Evolutionary conservation across 2,888 invertebrate genomes (phyloP).

Genomic region (Coelogynopora nodosa): DNA sequence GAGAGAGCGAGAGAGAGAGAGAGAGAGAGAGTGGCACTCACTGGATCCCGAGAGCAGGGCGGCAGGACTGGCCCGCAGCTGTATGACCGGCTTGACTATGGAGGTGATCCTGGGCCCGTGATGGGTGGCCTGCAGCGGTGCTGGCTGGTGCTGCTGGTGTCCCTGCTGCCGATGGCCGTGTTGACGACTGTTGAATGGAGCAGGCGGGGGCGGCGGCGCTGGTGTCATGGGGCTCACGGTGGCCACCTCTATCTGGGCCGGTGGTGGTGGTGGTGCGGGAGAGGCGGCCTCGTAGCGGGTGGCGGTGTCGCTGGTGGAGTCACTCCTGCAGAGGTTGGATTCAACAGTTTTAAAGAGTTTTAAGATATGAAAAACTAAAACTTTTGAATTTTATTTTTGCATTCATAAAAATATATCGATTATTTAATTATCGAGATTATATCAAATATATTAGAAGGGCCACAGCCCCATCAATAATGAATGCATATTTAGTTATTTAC

Average conservation of each 20-base stretch:
- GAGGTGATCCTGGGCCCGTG: background rate
- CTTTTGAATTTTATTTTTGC: too few relatives aligned
- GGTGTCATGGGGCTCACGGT: background rate
- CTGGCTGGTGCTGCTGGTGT: background rate
- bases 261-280: background rate
- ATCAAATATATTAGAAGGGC: too few relatives aligned
- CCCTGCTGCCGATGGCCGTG: too few relatives aligned
- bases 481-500: too few relatives aligned
- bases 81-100: background rate
- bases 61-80: background rate
- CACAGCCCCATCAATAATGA: too few relatives aligned
- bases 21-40: background rate
- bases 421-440: too few relatives aligned
- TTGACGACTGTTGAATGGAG: too few relatives aligned
- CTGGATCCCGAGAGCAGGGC: too few relatives aligned
- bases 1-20: background rate
- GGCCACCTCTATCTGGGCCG: background rate
- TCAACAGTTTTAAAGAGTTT: too few relatives aligned
- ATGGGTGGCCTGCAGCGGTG: background rate
- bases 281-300: background rate
- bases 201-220: background rate
- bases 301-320: background rate
- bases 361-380: too few relatives aligned
- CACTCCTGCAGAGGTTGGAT: too few relatives aligned
- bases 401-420: too few relatives aligned